These are phyloP conservation scores for Ametastegia equiseti DNA, from an alignment of 2,888 invertebrate genomes.

Conservation along the genomic window DNA sequence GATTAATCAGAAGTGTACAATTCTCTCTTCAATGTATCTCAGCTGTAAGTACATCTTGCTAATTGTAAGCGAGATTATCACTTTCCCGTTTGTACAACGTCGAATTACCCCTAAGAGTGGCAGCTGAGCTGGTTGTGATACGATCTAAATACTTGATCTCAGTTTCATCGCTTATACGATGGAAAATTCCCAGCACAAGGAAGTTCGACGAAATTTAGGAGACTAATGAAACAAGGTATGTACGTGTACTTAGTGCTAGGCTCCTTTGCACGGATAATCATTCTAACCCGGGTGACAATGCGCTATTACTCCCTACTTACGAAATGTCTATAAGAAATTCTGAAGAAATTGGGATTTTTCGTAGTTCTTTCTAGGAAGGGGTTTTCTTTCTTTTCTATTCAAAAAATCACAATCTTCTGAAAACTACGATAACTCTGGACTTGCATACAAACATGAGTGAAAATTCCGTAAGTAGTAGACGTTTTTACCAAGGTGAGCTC, in stretches of 20 bases:
- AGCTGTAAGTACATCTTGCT: conserved; percentile 17
- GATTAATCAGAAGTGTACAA: background rate
- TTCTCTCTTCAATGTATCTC: too few species aligned
- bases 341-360: too few species aligned
- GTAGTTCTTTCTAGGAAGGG: too few species aligned
- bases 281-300: background rate
- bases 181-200: background rate
- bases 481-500: too few species aligned
- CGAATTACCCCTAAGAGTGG: conserved; percentile 33
- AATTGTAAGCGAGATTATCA: conserved; percentile 34
- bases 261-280: background rate
- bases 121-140: conserved; percentile 36
- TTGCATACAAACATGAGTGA: too few species aligned
- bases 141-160: conserved; percentile 40
- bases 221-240: background rate
- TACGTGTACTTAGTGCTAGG: background rate
- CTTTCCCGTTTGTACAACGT: conserved; percentile 32
- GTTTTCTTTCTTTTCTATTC: too few species aligned
- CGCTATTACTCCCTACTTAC: too few species aligned
- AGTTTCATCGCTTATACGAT: conserved; percentile 25
- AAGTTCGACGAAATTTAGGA: background rate
- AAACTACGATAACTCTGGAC: too few species aligned
- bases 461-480: too few species aligned
- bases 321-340: too few species aligned
- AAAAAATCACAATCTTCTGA: too few species aligned